Evolutionary conservation across 2,888 invertebrate species (phyloP), one percentile per base, ranked within the genome.

Genomic region (Sinhomidia bicolor): DNA sequence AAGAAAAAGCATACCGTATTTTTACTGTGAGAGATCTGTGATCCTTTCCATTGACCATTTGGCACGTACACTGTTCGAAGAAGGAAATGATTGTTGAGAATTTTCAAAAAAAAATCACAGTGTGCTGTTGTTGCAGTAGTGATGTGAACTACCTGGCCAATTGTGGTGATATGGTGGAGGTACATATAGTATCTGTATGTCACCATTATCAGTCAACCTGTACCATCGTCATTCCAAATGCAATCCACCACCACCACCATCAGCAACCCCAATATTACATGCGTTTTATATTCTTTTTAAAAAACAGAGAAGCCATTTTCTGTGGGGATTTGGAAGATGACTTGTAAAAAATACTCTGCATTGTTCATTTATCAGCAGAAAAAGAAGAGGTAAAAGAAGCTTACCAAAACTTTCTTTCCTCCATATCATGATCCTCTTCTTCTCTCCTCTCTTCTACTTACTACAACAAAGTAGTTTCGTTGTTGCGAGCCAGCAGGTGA

Each of bases 401-500:
- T 5, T 60, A n/a, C 26, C 14, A 79, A 17, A 23, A 57, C 29
- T 78, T 51, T 54, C 68, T 68, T 68, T 65, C 62, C n/a, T 78
- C n/a, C 14, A 10, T 5, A 32, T 26, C 29, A 60, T 44, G 81
- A 65, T 82, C 68, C 54, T 71, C 26, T 26, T 41, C 6, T n/a
- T 26, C 5, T 6, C 9, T 60, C 62, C n/a, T 29, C 29, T 32
- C 32, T 14, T 14, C 44, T 32, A 14, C 51, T 32, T 36, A n/a
- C 17, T 20, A 32, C 14, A 17, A 71, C 71, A 85, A 85, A 85
- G 78, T 57, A 85, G 54, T 79, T 74, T 85, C 74, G 62, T 85
- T 79, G 85, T 85, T 85, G 80, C 41, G 41, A 86, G 80, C 86
- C 86, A 86, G 86, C 86, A 86, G 86, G 86, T 86, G 86, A 86